Percentiles rank a stretch among this genome's conserved stretches.
These are phyloP conservation scores for Crenuchus spilurus DNA, from an alignment of 2,797 vertebrate species.

Conservation along the genomic window DNA sequence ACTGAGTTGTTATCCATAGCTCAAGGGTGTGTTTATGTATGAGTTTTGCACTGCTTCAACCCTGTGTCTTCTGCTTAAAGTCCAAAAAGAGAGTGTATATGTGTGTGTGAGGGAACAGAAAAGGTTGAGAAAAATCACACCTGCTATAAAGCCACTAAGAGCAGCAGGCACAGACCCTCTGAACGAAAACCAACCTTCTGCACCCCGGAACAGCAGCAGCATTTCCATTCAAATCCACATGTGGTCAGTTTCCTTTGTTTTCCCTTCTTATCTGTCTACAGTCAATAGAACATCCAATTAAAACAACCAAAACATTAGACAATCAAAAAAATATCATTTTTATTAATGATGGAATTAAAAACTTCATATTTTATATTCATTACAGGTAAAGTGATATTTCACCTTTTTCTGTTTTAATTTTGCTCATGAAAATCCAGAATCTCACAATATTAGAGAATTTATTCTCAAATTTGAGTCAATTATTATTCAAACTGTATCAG, in stretches of 20 bases:
- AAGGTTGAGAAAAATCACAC: neutral
- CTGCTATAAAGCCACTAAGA: conserved; percentile 1
- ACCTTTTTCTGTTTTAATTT: too few species aligned
- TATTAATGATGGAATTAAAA: too few species aligned
- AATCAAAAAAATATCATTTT: too few species aligned
- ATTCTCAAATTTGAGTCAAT: too few species aligned
- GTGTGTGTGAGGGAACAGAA: conserved; percentile 17
- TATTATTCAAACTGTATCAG: too few species aligned
- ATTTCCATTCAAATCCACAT: neutral
- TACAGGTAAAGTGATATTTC: too few species aligned
- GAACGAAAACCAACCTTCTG: neutral
- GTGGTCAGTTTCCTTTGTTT: neutral
- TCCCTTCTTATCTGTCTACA: neutral
- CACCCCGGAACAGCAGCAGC: neutral
- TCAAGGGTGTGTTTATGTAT: conserved; percentile 60
- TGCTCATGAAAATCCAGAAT: too few species aligned
- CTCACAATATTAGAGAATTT: too few species aligned
- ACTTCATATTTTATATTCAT: too few species aligned
- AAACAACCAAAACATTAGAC: too few species aligned
- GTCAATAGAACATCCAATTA: too few species aligned
- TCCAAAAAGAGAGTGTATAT: conserved; percentile 11
- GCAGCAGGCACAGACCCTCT: neutral
- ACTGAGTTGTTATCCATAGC: conserved; percentile 42
- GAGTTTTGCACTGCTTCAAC: conserved; percentile 45
- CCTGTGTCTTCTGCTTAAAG: conserved; percentile 36